These are phyloP conservation scores for Perccottus glenii DNA, from an alignment of 2,113 vertebrate genomes.

Conservation along the genomic window DNA sequence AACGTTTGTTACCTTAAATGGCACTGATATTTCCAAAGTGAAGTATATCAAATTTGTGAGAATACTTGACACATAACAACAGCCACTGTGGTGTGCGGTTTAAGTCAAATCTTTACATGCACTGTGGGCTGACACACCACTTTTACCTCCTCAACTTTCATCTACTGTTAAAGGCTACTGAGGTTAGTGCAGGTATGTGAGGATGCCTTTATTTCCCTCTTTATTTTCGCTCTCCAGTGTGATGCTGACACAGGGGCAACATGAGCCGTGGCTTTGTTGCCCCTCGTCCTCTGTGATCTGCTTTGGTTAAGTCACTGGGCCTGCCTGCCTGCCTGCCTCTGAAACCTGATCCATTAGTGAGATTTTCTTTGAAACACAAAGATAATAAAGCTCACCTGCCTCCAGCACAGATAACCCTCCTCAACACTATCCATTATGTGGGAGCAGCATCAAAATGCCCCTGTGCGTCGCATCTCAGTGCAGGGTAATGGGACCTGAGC, in stretches of 20 bases:
- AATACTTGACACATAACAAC: neutral
- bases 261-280: slow-evolving; percentile 63
- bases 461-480: slow-evolving; percentile 43
- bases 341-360: slow-evolving; percentile 61
- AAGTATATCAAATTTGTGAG: neutral
- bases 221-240: slow-evolving; percentile 4
- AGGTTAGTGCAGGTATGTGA: slow-evolving; percentile 50
- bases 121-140: slow-evolving; percentile 41
- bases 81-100: slow-evolving; percentile 15
- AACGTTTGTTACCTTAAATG: slow-evolving; percentile 10
- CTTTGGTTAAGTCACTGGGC: slow-evolving; percentile 60
- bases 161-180: slow-evolving; percentile 40
- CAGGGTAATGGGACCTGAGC: slow-evolving; percentile 57
- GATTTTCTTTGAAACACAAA: slow-evolving; percentile 69
- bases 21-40: neutral
- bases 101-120: slow-evolving; percentile 22
- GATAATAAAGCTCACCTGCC: slow-evolving; percentile 58
- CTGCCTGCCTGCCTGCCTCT: slow-evolving; percentile 34
- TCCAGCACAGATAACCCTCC: slow-evolving; percentile 55
- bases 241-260: slow-evolving; percentile 64
- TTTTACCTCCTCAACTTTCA: slow-evolving; percentile 36
- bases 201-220: slow-evolving; percentile 54
- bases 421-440: slow-evolving; percentile 46
- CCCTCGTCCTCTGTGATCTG: slow-evolving; percentile 60
- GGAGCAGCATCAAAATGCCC: slow-evolving; percentile 58